phyloP scores from a whole-genome alignment of 2,888 invertebrate genomes.

The Drosophila histrio region DNA sequence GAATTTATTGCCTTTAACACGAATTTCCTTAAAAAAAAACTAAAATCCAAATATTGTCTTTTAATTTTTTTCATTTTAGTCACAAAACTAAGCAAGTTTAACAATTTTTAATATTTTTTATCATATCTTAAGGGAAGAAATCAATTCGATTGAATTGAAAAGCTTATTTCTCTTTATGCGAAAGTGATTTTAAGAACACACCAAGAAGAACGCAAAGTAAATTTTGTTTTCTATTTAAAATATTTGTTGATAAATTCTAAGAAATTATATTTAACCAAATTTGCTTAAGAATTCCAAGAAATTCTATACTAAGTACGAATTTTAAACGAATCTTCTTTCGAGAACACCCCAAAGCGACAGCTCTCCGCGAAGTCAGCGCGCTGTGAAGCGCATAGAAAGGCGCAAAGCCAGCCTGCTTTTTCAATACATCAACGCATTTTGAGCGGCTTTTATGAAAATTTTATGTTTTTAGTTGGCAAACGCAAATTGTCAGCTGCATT shows the following conservation, averaged over 20 bases:
- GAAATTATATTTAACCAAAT: background rate
- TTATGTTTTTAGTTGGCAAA: slow-evolving; percentile 50
- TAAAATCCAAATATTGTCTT: too few relatives aligned
- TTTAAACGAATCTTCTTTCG: background rate
- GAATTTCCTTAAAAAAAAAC: too few relatives aligned
- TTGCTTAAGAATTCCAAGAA: background rate
- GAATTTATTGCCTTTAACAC: too few relatives aligned
- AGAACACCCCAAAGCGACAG: background rate
- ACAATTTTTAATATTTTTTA: too few relatives aligned
- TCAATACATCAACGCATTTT: slow-evolving; percentile 56
- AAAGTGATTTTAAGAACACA: background rate
- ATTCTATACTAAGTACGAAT: background rate
- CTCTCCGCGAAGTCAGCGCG: slow-evolving; percentile 6
- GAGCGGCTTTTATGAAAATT: slow-evolving; percentile 58
- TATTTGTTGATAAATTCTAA: background rate
- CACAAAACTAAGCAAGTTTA: too few relatives aligned
- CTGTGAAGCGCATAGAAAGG: slow-evolving; percentile 46
- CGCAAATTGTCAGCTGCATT: slow-evolving; percentile 68
- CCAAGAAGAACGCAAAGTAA: background rate
- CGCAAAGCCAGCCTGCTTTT: slow-evolving; percentile 10
- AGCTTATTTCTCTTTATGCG: too few relatives aligned
- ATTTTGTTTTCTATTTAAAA: background rate
- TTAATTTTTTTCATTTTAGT: too few relatives aligned
- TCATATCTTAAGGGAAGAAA: too few relatives aligned
- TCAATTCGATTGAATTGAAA: too few relatives aligned